Percentiles rank a stretch among this genome's conserved stretches.
Conservation (phyloP, 2,888 invertebrate species). For the Sarcophaga rosellei region DNA sequence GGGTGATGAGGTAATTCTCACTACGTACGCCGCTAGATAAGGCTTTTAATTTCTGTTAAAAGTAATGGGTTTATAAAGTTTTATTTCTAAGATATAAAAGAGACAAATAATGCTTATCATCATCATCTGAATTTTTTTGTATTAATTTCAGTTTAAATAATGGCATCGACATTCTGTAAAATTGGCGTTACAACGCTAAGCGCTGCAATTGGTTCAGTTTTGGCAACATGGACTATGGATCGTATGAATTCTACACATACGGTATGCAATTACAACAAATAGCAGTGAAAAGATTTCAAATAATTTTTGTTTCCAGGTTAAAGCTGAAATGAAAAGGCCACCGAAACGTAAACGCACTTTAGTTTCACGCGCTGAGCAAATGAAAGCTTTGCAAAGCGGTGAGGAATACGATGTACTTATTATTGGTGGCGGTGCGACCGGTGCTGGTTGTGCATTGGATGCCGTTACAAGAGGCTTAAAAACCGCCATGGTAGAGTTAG, state of each 20-base stretch:
- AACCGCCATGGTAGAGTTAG: constrained; percentile 96
- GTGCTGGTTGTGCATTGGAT: constrained; percentile 97
- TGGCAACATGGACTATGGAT: constrained; percentile 78
- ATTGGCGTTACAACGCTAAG: constrained; percentile 80
- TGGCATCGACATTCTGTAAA: constrained; percentile 80
- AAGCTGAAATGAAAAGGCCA: constrained; percentile 76
- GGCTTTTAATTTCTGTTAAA: too few species aligned
- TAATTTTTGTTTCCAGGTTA: constrained; percentile 73
- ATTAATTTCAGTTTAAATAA: constrained; percentile 67
- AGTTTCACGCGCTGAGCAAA: constrained; percentile 90
- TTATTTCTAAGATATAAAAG: background rate
- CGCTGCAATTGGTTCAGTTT: constrained; percentile 78
- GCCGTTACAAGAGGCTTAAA: constrained; percentile 96
- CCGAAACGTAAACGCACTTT: constrained; percentile 86
- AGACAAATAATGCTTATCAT: background rate
- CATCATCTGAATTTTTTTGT: background rate
- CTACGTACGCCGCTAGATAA: too few species aligned
- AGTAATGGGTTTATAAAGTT: background rate
- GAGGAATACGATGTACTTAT: constrained; percentile 95
- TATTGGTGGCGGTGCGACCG: constrained; percentile 98
- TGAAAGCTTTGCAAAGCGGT: constrained; percentile 89
- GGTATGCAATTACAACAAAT: constrained; percentile 35
- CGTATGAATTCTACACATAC: constrained; percentile 74
- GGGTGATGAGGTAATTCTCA: too few species aligned
- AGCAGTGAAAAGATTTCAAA: too few species aligned